Percentiles rank a stretch among this genome's conserved stretches.
These are phyloP conservation scores for Gallirallus australis DNA, from an alignment of 2,797 vertebrate genomes.

Conservation along the genomic window DNA sequence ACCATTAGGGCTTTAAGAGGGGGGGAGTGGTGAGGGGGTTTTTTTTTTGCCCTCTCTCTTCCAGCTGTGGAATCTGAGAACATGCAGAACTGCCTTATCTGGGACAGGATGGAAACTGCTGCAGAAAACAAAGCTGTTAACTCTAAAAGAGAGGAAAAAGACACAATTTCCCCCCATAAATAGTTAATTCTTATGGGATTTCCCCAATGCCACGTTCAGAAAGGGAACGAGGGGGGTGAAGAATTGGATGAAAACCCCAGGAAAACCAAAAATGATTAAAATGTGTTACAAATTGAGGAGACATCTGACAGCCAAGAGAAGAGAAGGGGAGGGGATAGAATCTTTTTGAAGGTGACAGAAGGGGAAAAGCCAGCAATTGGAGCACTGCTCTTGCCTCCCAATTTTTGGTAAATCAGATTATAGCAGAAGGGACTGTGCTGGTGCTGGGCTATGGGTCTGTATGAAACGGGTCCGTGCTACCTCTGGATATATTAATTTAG, in stretches of 20 bases:
- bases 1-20: background rate
- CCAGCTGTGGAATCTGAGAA: background rate
- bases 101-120: background rate
- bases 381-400: background rate
- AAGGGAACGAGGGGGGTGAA: background rate
- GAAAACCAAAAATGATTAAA: background rate
- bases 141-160: background rate
- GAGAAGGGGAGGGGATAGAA: background rate
- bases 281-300: conserved; percentile 9
- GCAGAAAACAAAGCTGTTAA: background rate
- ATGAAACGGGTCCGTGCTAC: background rate
- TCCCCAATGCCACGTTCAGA: accelerated
- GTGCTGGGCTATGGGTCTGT: background rate
- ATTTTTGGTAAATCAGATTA: background rate
- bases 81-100: background rate
- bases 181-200: accelerated
- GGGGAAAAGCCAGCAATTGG: background rate
- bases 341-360: background rate
- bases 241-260: background rate
- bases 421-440: background rate
- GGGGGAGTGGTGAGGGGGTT: no score
- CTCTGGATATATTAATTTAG: background rate
- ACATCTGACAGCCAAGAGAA: background rate
- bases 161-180: background rate
- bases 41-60: background rate